phyloP scores from a whole-genome alignment of 2,797 vertebrate genomes.

The Chloroceryle inda region DNA sequence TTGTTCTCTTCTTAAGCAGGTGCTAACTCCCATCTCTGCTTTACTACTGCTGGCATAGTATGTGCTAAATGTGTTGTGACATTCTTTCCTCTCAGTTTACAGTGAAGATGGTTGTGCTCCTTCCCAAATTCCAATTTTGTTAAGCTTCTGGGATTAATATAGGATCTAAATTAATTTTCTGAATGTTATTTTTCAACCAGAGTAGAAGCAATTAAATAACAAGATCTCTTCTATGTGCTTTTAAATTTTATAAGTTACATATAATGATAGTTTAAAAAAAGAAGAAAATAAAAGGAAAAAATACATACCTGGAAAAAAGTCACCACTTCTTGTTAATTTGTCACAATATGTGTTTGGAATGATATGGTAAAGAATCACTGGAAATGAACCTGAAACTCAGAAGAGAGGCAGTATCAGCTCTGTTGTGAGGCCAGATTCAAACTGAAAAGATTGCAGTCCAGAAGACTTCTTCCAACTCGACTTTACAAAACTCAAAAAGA shows the following conservation, averaged over 20 bases:
- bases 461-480: neutral
- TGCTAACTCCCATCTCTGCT: slow-evolving; percentile 69
- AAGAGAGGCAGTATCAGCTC: neutral
- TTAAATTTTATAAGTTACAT: neutral
- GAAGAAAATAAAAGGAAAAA: neutral
- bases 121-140: slow-evolving; percentile 45
- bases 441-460: neutral
- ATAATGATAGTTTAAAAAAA: neutral
- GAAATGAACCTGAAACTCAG: neutral
- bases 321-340: neutral
- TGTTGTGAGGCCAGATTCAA: neutral
- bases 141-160: slow-evolving; percentile 55
- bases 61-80: slow-evolving; percentile 58
- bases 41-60: slow-evolving; percentile 61
- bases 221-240: neutral
- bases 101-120: neutral
- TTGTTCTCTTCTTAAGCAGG: slow-evolving; percentile 63
- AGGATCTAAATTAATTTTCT: slow-evolving; percentile 52
- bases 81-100: slow-evolving; percentile 33
- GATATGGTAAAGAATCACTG: neutral
- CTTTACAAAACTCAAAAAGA: neutral
- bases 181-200: neutral
- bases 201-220: slow-evolving; percentile 13
- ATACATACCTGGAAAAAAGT: neutral
- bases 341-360: neutral